phyloP scores from a whole-genome alignment of 2,888 invertebrate genomes.

The Pogonocherus hispidulus region DNA sequence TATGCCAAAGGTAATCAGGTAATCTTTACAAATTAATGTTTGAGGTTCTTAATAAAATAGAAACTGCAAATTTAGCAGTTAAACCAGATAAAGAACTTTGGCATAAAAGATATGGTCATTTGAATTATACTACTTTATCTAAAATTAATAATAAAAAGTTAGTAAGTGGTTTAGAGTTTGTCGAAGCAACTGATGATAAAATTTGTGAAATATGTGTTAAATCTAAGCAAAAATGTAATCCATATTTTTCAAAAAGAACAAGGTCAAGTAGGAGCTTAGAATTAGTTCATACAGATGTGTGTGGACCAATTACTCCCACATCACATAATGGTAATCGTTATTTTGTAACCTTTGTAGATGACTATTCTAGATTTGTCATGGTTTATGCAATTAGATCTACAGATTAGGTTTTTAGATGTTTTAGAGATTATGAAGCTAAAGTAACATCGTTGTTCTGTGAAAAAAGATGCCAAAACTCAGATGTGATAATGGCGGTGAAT shows the following conservation, averaged over 20 bases:
- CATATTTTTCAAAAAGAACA: conserved; percentile 1
- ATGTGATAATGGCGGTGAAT: conserved; percentile 28
- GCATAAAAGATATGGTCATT: conserved; percentile 30
- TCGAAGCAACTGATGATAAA: not conserved
- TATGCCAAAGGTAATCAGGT: conserved; percentile 17
- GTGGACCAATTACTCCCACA: conserved; percentile 1
- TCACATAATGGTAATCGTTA: conserved; percentile 29
- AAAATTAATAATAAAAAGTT: conserved; percentile 24
- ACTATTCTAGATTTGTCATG: conserved; percentile 27
- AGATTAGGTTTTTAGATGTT: conserved; percentile 21
- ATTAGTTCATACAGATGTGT: conserved; percentile 8
- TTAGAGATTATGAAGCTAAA: conserved; percentile 28
- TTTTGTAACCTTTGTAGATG: conserved; percentile 26
- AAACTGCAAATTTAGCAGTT: conserved; percentile 5
- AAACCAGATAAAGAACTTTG: conserved; percentile 7
- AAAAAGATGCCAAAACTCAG: conserved; percentile 19
- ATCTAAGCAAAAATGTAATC: conserved; percentile 17
- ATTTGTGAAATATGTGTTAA: conserved; percentile 24
- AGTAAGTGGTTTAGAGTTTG: conserved; percentile 15
- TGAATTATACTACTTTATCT: conserved; percentile 15
- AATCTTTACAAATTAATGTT: conserved; percentile 11
- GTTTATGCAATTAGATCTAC: conserved; percentile 26
- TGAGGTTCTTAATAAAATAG: not conserved
- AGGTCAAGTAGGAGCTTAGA: not conserved
- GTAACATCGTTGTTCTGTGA: conserved; percentile 25